Base-by-base conservation (phyloP, 2,113 vertebrate species). In the Pithys albifrons region DNA sequence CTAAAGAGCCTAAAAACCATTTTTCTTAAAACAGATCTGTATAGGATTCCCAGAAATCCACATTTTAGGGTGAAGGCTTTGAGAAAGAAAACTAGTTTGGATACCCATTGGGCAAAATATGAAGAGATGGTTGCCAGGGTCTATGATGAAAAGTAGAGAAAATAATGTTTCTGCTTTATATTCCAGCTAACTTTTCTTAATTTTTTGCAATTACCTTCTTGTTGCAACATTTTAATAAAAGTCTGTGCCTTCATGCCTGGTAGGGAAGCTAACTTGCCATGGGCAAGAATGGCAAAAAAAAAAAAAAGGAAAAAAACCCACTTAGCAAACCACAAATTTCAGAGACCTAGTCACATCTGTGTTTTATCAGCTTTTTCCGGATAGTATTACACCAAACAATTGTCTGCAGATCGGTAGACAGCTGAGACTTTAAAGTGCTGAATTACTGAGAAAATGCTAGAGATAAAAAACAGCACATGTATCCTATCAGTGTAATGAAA, bases 291-390 rank as follows among this genome's bases (percentile, higher is more conserved):
- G 95, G 85, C 91, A 92, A 92, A 97, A 96, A 88, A 87, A 72
- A 28, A 28, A 52, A 13, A 9, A 18, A 4, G 1, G 1, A 0
- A 61, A 85, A 85, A 87, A 91, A 91, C 94, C 95, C 97, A 98
- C 98, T 99, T 99, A 99, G 98, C 98, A 99, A 99, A 98, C 98
- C 98, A 98, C 98, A 99, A 98, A 98, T 99, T 99, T 99, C 98
- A 98, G 98, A 98, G 98, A 98, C 98, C 98, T 98, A 97, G 96
- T 98, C 98, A 99, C 99, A 99, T 99, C 99, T 99, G 99, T 98
- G 98, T 99, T 99, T 99, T 99, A 99, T 99, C 99, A 99, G 98
- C 98, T 98, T 98, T 98, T 98, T 99, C 98, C 99, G 99, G 99
- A 98, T 99, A 99, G 98, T 98, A 98, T 99, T 99, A 99, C 99